A percentile compares a stretch with the other conserved stretches of the same genome.
These are phyloP conservation scores for Forficula auricularia DNA, from an alignment of 1,140 invertebrate species.

Conservation along the genomic window DNA sequence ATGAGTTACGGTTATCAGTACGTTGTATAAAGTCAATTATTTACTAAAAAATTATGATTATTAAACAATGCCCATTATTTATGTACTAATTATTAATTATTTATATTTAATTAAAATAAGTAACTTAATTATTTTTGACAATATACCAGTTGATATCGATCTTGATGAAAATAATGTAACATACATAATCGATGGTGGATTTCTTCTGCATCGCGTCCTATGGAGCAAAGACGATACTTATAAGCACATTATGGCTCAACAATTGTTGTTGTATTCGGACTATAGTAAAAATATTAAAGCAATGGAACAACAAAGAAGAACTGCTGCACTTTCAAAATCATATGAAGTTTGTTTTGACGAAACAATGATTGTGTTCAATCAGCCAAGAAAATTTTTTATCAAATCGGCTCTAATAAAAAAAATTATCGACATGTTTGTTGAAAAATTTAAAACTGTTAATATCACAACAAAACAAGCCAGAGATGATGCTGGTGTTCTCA, in stretches of 20 bases:
- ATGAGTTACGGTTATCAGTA: no score
- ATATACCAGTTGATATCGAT: no score
- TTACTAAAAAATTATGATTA: no score
- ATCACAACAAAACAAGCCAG: slow-evolving; percentile 18
- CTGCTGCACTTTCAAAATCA: neutral
- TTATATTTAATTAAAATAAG: no score
- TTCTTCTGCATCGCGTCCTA: slow-evolving; percentile 3
- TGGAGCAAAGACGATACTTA: slow-evolving; percentile 1
- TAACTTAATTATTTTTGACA: no score
- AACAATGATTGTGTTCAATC: no score
- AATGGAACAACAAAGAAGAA: neutral
- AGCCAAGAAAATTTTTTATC: slow-evolving; percentile 22
- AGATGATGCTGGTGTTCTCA: slow-evolving; percentile 22
- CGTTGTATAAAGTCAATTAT: no score
- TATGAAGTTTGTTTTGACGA: no score
- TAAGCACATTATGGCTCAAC: neutral
- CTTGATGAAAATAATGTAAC: slow-evolving; percentile 1
- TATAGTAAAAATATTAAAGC: slow-evolving; percentile 1
- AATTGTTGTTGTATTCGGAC: neutral
- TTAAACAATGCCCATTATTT: no score
- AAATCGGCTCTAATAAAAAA: slow-evolving; percentile 19
- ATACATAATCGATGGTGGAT: slow-evolving; percentile 3
- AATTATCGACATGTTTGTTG: slow-evolving; percentile 17
- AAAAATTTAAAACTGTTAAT: slow-evolving; percentile 18
- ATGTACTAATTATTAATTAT: no score